A percentile compares a stretch with the other conserved stretches of the same genome.
These are phyloP conservation scores for Eilema sororculum DNA, from an alignment of 2,888 invertebrate genomes.

Conservation along the genomic window DNA sequence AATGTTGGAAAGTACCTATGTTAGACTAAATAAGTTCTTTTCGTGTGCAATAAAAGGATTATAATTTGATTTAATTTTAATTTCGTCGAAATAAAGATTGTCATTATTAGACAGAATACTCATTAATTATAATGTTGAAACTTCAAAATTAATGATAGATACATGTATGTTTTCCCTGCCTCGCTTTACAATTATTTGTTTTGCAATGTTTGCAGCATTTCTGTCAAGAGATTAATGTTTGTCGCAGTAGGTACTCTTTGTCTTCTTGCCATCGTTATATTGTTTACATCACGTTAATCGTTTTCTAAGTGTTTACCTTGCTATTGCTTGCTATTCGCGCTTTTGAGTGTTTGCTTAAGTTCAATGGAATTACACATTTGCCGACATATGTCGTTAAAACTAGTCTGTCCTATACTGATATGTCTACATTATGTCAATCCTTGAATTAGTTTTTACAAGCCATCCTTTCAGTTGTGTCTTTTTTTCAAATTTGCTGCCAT, in stretches of 20 bases:
- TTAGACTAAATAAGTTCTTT: too few relatives aligned
- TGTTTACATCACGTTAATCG: constrained; percentile 3
- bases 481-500: too few relatives aligned
- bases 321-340: background rate
- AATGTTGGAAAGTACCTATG: too few relatives aligned
- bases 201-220: background rate
- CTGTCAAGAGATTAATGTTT: background rate
- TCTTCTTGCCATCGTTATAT: background rate
- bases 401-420: too few relatives aligned
- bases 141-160: background rate
- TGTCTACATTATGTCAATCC: too few relatives aligned
- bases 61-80: background rate
- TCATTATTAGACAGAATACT: background rate
- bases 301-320: constrained; percentile 5
- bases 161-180: background rate
- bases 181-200: background rate
- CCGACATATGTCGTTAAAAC: background rate
- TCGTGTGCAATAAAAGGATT: too few relatives aligned
- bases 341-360: constrained; percentile 1
- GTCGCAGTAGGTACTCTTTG: background rate
- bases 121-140: background rate
- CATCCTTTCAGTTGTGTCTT: too few relatives aligned
- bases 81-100: background rate
- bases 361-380: background rate
- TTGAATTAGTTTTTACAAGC: too few relatives aligned